These are phyloP conservation scores for Lacerta bilineata DNA, from an alignment of 2,797 vertebrate genomes.

Conservation along the genomic window DNA sequence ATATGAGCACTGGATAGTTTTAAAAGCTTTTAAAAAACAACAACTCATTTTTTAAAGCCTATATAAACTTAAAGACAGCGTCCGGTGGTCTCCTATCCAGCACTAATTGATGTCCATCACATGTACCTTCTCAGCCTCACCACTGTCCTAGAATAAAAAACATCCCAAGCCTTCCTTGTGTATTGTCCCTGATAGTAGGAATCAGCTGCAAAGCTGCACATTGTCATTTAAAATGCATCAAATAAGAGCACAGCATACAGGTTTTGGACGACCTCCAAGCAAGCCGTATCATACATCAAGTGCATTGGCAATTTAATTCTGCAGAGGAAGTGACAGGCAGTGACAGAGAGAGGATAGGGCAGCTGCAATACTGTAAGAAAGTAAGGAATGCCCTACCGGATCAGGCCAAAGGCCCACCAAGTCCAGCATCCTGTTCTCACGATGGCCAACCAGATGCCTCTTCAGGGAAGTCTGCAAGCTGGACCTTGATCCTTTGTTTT, in stretches of 20 bases:
- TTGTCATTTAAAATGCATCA: neutral
- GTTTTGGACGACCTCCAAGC: fast-evolving
- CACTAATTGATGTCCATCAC: neutral
- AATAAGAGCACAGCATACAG: fast-evolving
- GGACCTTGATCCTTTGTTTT: too few species aligned
- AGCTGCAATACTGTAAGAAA: neutral
- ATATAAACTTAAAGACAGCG: neutral
- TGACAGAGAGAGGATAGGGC: neutral
- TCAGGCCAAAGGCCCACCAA: too few species aligned
- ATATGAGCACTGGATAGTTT: neutral
- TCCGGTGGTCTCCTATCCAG: neutral
- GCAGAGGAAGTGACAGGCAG: slow-evolving; percentile 12
- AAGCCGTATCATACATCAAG: neutral
- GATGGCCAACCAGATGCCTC: too few species aligned
- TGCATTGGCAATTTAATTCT: slow-evolving; percentile 6
- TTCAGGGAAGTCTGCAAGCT: too few species aligned
- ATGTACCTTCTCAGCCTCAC: neutral
- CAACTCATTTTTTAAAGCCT: neutral
- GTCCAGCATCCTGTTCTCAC: neutral
- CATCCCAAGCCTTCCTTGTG: neutral
- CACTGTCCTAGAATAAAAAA: neutral
- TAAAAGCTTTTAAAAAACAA: too few species aligned
- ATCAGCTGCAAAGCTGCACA: neutral
- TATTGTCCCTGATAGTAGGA: neutral
- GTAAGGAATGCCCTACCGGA: too few species aligned